Evolutionary conservation across 2,797 vertebrate genomes (phyloP).

Genomic region (Threskiornis aethiopicus): DNA sequence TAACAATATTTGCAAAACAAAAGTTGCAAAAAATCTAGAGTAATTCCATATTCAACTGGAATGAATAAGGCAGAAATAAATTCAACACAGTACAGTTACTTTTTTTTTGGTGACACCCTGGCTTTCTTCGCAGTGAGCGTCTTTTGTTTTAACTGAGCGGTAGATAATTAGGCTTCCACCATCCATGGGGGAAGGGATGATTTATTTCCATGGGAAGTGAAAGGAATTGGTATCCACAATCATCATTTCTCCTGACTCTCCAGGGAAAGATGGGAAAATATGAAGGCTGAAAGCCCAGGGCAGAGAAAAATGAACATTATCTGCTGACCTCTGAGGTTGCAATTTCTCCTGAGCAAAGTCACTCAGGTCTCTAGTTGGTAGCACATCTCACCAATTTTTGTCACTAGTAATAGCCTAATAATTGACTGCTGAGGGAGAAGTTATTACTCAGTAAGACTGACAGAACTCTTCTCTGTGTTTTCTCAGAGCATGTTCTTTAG

Average conservation of each 20-base stretch:
- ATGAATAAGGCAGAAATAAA: not conserved
- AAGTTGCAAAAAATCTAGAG: not conserved
- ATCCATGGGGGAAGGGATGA: not conserved
- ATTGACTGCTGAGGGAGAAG: slow-evolving; percentile 47
- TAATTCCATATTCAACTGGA: not conserved
- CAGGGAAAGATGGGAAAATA: not conserved
- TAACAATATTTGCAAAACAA: not conserved
- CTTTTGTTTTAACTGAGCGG: not conserved
- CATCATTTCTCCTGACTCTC: not conserved
- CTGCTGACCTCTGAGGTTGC: not conserved
- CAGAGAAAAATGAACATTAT: not conserved
- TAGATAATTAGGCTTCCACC: not conserved
- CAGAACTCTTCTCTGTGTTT: not conserved
- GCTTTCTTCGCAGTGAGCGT: not conserved
- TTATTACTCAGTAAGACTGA: not conserved
- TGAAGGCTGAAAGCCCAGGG: not conserved
- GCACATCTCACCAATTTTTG: not conserved
- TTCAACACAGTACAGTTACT: not conserved
- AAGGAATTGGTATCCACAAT: not conserved
- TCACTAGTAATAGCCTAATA: slow-evolving; percentile 11
- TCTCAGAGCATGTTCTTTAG: not conserved
- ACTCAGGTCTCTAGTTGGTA: not conserved
- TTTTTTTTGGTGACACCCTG: not conserved
- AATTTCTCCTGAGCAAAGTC: not conserved
- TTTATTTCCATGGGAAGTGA: not conserved